Evolutionary conservation across 2,113 vertebrate species (phyloP), one percentile per base, ranked within the genome.

Genomic region (Lepus europaeus): DNA sequence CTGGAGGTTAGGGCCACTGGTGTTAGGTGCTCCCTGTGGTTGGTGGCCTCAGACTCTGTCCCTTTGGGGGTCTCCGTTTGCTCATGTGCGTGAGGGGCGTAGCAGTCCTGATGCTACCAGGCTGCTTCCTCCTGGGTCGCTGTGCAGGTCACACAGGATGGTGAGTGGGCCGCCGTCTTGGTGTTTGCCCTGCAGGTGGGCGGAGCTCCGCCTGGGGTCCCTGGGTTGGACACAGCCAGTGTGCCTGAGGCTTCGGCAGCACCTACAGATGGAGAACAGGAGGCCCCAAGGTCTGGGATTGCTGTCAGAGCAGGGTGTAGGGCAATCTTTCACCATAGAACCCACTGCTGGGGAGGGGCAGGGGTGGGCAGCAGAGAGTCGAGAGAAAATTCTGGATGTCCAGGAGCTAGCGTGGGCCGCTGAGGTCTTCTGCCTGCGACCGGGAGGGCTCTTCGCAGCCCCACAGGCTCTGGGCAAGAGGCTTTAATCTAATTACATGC

Each of bases 401-500:
- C 64, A 61, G 83, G 73, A 89, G 91, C 74, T 95, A 83, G 45
- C 82, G 63, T 68, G 89, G 89, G 92, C 89, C 63, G 87, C 80
- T 4, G 33, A 76, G 84, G 79, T 89, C 95, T 94, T 85, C 86
- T 66, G 68, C 59, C 80, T 94, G 16, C 25, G 93, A 70, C 92
- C 16, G 17, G 91, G 86, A 96, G 83, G 87, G 79, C 74, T 87
- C 93, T 33, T 96, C 97, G 97, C 97, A 96, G 81, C 97, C 98
- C 98, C 97, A 97, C 97, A 97, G 92, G 96, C 98, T 97, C 97
- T 94, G 81, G 98, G 98, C 98, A 95, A 98, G 98, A 98, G 98
- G 95, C 98, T 98, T 98, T 99, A 99, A 99, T 99, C 99, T 99
- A 99, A 99, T 99, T 99, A 99, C 99, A 99, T 99, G 99, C 99